phyloP scores from a whole-genome alignment of 2,888 invertebrate species.

The Acrobasis suavella region DNA sequence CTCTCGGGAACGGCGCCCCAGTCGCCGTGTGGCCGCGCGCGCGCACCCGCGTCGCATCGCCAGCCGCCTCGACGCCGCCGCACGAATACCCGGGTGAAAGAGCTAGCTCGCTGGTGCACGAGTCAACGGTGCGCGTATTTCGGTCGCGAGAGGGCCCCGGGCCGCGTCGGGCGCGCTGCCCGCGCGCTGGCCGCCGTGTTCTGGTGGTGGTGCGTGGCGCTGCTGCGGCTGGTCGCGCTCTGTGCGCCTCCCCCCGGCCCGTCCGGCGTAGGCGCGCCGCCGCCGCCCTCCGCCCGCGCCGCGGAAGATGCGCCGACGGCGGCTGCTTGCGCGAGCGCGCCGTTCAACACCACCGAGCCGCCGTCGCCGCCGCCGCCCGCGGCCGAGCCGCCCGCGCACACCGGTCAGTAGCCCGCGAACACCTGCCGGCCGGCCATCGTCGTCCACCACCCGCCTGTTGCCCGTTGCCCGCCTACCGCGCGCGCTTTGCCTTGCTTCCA shows the following conservation, averaged over 20 bases:
- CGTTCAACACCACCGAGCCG: conserved; percentile 65
- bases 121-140: conserved; percentile 76
- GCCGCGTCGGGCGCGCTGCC: conserved; percentile 77
- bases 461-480: conserved; percentile 23
- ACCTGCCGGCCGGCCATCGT: conserved; percentile 31
- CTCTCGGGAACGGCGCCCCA: conserved; percentile 75
- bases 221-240: conserved; percentile 80
- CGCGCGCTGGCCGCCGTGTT: conserved; percentile 81
- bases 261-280: conserved; percentile 61
- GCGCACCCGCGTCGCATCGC: conserved; percentile 77
- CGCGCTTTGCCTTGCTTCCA: conserved; percentile 20
- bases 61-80: conserved; percentile 63
- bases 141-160: conserved; percentile 76
- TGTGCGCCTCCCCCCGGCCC: conserved; percentile 77
- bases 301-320: conserved; percentile 72
- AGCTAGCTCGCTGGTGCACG: conserved; percentile 62
- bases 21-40: conserved; percentile 81
- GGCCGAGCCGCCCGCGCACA: conserved; percentile 58
- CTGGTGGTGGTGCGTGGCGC: conserved; percentile 81
- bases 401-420: conserved; percentile 61
- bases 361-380: conserved; percentile 48
- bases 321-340: conserved; percentile 73
- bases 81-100: conserved; percentile 61
- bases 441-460: conserved; percentile 24
- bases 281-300: conserved; percentile 71